These are phyloP conservation scores for Zaprionus obscuricornis DNA, from an alignment of 2,888 invertebrate genomes.

Conservation along the genomic window DNA sequence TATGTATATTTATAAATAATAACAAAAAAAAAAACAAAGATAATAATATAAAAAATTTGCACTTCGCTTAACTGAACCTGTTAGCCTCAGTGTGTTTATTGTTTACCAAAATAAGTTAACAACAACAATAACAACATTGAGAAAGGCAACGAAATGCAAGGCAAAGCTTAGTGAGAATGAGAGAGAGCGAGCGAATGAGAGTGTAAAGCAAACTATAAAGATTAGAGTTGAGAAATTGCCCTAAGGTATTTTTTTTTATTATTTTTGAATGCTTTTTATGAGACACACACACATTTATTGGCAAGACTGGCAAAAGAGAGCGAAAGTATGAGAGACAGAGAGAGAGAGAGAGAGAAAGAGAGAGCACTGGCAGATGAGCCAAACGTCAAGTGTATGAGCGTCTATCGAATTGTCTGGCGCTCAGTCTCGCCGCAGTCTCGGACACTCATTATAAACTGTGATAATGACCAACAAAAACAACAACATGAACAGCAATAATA, in stretches of 20 bases:
- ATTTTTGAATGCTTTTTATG: constrained; percentile 17
- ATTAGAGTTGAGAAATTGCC: constrained; percentile 3
- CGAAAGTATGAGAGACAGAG: neutral
- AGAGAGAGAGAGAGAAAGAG: neutral
- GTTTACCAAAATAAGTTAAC: constrained; percentile 57
- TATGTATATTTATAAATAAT: too few relatives aligned
- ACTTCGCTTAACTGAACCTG: constrained; percentile 41
- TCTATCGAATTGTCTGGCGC: constrained; percentile 19
- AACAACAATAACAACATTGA: too few relatives aligned
- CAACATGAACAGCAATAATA: constrained; percentile 18
- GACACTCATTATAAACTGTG: constrained; percentile 41
- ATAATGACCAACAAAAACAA: constrained; percentile 41
- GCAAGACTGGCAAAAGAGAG: neutral
- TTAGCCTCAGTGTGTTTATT: constrained; percentile 47
- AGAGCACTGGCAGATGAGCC: constrained; percentile 8
- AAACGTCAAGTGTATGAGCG: constrained; percentile 2
- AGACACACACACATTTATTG: too few relatives aligned
- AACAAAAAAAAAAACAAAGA: constrained; percentile 25
- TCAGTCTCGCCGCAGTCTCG: constrained; percentile 16
- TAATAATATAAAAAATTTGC: constrained; percentile 14
- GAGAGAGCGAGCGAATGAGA: neutral
- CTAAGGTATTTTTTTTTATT: too few relatives aligned
- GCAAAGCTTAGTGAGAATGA: neutral
- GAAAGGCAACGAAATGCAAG: neutral
- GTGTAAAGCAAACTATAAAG: constrained; percentile 2